These are phyloP conservation scores for Catharus fuscescens DNA, from an alignment of 2,113 vertebrate species.

Conservation along the genomic window DNA sequence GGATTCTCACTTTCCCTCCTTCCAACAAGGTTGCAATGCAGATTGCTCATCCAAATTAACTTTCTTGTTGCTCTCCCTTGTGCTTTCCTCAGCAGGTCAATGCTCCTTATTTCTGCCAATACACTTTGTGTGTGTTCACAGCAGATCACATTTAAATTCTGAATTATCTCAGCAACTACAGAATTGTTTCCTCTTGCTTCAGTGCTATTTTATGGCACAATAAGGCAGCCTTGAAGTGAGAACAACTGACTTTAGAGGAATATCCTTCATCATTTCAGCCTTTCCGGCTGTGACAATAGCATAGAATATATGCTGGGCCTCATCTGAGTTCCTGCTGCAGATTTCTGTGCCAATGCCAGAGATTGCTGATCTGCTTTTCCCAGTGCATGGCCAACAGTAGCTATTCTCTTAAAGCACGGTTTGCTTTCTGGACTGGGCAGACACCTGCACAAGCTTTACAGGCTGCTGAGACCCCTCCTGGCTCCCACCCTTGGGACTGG, in stretches of 20 bases:
- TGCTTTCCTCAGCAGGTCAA: background rate
- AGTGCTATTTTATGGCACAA: background rate
- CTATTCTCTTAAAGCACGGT: too few relatives aligned
- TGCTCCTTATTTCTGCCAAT: rapidly evolving
- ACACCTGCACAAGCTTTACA: background rate
- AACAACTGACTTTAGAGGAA: background rate
- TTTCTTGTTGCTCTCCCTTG: background rate
- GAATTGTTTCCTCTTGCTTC: background rate
- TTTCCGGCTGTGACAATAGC: background rate
- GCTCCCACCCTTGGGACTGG: rapidly evolving
- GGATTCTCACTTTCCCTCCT: background rate
- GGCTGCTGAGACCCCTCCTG: background rate
- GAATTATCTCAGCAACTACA: background rate
- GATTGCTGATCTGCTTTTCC: background rate
- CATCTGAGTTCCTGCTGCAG: background rate
- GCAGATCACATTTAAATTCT: background rate
- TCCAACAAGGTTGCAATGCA: background rate
- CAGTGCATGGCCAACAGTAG: rapidly evolving
- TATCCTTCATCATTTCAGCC: background rate
- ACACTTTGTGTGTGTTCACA: background rate
- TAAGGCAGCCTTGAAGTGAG: background rate
- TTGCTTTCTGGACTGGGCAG: background rate
- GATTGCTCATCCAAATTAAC: background rate
- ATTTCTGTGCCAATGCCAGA: background rate
- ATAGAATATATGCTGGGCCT: background rate